A percentile compares a stretch with the other conserved stretches of the same genome.
These are phyloP conservation scores for Ornithoptera priamus DNA, from an alignment of 2,888 invertebrate species.

Conservation along the genomic window DNA sequence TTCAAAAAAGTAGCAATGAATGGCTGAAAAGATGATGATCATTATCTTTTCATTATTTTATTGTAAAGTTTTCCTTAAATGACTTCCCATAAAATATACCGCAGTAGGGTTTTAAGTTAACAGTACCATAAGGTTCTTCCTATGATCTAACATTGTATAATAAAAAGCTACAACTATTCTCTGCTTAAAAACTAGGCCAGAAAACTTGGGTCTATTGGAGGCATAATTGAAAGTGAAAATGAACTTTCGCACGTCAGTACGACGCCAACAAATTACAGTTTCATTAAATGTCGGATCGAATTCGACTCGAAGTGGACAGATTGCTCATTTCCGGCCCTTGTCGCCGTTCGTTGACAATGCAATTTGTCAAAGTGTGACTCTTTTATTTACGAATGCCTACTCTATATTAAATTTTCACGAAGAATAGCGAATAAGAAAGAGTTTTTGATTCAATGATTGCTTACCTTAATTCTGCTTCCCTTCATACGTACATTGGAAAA, in stretches of 20 bases:
- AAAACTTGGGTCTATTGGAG: neutral
- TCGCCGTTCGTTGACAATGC: conserved; percentile 17
- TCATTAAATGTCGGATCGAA: conserved; percentile 24
- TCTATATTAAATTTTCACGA: neutral
- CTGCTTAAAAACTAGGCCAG: neutral
- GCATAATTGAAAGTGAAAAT: conserved; percentile 9
- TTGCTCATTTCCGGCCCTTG: conserved; percentile 26
- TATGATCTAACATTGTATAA: no score
- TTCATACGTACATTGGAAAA: no score
- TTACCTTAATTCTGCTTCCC: no score
- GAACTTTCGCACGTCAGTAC: conserved; percentile 3
- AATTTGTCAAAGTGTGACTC: conserved; percentile 19
- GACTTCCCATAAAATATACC: no score
- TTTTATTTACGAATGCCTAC: conserved; percentile 4
- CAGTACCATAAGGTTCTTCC: no score
- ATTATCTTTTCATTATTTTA: no score
- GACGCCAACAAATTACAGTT: conserved; percentile 20
- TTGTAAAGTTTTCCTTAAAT: no score
- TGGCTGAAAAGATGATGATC: no score
- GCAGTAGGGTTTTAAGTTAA: no score
- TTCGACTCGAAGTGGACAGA: conserved; percentile 25
- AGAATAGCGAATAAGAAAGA: neutral
- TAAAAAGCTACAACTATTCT: neutral
- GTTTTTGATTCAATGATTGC: neutral
- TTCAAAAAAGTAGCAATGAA: no score